phyloP scores from a whole-genome alignment of 2,888 invertebrate genomes.

The Sminthurides aquaticus region DNA sequence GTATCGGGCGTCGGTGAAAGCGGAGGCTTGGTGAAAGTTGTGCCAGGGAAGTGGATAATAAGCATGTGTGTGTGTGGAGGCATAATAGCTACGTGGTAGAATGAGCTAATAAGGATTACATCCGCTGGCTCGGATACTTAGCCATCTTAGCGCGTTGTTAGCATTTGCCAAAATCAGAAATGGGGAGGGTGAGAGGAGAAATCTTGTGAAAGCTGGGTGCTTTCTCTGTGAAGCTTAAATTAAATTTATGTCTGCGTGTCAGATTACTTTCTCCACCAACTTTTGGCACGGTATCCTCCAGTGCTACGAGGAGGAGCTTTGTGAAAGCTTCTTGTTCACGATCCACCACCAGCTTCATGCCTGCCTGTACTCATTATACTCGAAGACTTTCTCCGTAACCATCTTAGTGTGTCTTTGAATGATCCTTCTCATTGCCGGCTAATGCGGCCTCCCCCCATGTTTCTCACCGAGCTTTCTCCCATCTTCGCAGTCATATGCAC shows the following conservation, averaged over 20 bases:
- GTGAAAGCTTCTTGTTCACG: neutral
- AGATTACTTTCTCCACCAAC: conserved; percentile 22
- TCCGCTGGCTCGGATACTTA: neutral
- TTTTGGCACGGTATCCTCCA: conserved; percentile 17
- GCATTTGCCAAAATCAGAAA: neutral
- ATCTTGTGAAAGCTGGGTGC: neutral
- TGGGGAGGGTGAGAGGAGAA: neutral
- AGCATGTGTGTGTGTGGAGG: neutral
- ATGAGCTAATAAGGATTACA: neutral
- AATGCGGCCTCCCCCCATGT: neutral
- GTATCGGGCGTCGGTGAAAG: too few species aligned
- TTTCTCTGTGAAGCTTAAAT: conserved; percentile 13
- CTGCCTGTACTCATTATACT: too few species aligned
- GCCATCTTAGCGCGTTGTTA: neutral
- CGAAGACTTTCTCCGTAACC: neutral
- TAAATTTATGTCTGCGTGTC: conserved; percentile 23
- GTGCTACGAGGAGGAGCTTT: neutral
- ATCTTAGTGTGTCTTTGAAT: neutral
- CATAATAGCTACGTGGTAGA: too few species aligned
- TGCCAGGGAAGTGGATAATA: too few species aligned
- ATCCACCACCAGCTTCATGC: neutral
- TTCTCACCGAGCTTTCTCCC: too few species aligned
- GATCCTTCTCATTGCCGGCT: neutral
- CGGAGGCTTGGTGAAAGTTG: too few species aligned
- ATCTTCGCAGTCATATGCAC: too few species aligned